Evolutionary conservation across 1,140 invertebrate species (phyloP), one percentile per base, ranked within the genome.

Genomic region (Drosophila miranda): DNA sequence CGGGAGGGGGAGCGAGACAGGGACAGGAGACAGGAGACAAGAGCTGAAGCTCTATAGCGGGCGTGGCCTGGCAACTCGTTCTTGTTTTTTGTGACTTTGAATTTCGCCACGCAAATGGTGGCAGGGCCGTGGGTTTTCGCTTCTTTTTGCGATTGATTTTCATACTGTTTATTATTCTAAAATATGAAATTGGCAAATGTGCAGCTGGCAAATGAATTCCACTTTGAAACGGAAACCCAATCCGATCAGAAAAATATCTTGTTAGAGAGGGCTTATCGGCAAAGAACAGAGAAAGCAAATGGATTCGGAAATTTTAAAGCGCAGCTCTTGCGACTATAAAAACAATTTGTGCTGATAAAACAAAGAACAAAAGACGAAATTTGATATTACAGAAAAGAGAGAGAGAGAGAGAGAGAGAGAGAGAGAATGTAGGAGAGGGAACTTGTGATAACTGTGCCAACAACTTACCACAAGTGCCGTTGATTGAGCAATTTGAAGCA

Each of bases 61-160:
- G 72, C 71, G 72, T 75, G 71, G 72, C 51, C 51, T 67, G 72
- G 61, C 72, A 75, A 68, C 72, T 59, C 71, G 71, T 75, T 75
- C 60, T 54, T 56, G 52, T 52, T 38, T 38, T 38, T 38, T 38
- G 34, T 38, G 63, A 73, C 75, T 84, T 83, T 84, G 75, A 83
- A 83, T 87, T 86, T 87, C 74, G 82, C 81, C 81, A 84, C 81
- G 71, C 63, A 83, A 83, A 83, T 78, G 66, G 58, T 69, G 60
- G 19, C 19, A 19, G 19, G 19, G 19, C 19, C 3, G 64, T 64
- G 63, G 49, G 66, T 60, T 74, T 84, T 84, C 74, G 55, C 64
- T 79, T 78, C 55, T 71, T 49, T 66, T 59, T 63, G 61, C 60
- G 58, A 48, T 53, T 50, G 57, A 59, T 54, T 80, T 69, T 81